These are phyloP conservation scores for Perodicticus potto DNA, from an alignment of 2,797 vertebrate genomes.

Conservation along the genomic window DNA sequence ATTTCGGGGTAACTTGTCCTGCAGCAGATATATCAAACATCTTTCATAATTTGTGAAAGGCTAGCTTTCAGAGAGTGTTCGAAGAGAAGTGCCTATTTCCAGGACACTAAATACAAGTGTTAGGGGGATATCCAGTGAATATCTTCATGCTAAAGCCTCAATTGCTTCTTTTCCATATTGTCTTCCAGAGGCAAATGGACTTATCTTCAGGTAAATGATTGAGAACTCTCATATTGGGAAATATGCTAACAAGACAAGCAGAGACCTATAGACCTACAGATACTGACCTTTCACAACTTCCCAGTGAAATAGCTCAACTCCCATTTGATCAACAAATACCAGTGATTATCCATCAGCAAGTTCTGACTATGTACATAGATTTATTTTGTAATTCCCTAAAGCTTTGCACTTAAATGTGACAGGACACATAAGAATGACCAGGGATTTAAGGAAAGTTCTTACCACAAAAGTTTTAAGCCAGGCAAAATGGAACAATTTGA, in stretches of 20 bases:
- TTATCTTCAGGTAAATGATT: not conserved
- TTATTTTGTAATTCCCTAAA: not conserved
- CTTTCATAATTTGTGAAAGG: not conserved
- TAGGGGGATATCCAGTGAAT: not conserved
- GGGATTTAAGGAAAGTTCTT: not conserved
- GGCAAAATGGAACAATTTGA: not conserved
- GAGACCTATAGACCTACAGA: not conserved
- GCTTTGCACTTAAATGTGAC: not conserved
- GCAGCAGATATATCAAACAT: not conserved
- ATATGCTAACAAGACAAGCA: not conserved
- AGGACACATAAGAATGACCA: not conserved
- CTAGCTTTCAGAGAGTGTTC: not conserved
- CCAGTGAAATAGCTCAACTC: not conserved
- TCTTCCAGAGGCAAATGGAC: not conserved
- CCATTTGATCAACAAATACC: not conserved
- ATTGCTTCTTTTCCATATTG: not conserved
- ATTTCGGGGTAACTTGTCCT: not conserved
- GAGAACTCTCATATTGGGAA: not conserved
- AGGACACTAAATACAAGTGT: not conserved
- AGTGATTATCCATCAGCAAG: not conserved
- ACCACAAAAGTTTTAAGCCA: not conserved
- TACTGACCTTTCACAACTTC: not conserved
- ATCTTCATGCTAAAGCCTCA: not conserved
- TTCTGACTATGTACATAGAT: not conserved
- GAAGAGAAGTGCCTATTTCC: not conserved